These are phyloP conservation scores for Dione vanillae DNA, from an alignment of 2,888 invertebrate species.

Conservation along the genomic window DNA sequence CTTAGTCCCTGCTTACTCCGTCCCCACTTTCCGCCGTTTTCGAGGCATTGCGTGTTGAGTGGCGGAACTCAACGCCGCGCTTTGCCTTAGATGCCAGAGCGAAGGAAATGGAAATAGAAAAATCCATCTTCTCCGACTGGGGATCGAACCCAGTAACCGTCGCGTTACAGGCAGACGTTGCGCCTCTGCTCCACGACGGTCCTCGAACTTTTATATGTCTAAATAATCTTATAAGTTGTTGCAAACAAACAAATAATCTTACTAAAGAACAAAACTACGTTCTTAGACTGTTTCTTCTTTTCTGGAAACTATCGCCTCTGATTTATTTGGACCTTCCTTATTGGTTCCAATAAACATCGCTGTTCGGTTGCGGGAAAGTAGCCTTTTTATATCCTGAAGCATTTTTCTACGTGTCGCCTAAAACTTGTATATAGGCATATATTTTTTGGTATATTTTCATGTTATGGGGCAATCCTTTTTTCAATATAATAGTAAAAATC, in stretches of 20 bases:
- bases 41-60: no score
- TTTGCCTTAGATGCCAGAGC: no score
- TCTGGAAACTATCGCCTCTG: slow-evolving; percentile 45
- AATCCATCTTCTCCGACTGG: no score
- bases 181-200: no score
- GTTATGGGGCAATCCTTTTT: not conserved
- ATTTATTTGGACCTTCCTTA: slow-evolving; percentile 50
- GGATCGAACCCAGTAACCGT: no score
- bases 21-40: no score
- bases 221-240: not conserved
- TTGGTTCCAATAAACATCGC: slow-evolving; percentile 49
- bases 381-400: slow-evolving; percentile 23
- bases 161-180: no score
- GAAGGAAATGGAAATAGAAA: no score
- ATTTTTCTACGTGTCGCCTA: slow-evolving; percentile 22
- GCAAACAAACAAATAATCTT: slow-evolving; percentile 2
- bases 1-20: no score
- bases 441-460: not conserved
- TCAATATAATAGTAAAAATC: not conserved
- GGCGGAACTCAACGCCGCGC: no score
- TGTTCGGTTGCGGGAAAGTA: slow-evolving; percentile 30
- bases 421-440: slow-evolving; percentile 4
- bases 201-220: no score
- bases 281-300: slow-evolving; percentile 19
- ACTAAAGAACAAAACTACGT: slow-evolving; percentile 17